Percentiles rank a stretch among this genome's conserved stretches.
Conservation (phyloP, 2,113 vertebrate species). For the Monarcha castaneiventris region DNA sequence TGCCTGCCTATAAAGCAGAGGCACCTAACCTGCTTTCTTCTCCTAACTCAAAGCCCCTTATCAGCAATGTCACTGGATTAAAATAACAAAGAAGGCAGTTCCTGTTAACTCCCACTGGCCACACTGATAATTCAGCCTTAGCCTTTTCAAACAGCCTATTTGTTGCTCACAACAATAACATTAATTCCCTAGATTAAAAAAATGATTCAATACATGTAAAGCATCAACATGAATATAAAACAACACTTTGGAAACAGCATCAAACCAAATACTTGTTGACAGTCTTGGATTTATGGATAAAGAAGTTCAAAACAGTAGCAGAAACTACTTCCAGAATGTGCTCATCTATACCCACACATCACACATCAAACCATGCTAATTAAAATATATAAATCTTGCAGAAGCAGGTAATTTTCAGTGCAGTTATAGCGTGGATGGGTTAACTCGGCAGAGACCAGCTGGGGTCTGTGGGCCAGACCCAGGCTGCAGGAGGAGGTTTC, state of each 20-base stretch:
- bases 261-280: neutral
- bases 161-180: neutral
- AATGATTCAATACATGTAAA: neutral
- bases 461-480: neutral
- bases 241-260: neutral
- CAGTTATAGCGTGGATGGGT: neutral
- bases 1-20: neutral
- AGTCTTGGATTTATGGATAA: neutral
- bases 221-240: neutral
- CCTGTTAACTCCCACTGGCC: neutral
- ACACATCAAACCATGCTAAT: neutral
- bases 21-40: neutral
- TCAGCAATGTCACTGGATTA: conserved; percentile 4
- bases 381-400: neutral
- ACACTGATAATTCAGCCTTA: neutral
- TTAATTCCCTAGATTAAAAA: neutral
- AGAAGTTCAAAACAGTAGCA: neutral
- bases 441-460: neutral
- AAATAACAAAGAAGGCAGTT: conserved; percentile 11
- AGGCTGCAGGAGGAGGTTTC: neutral
- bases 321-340: neutral
- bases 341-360: neutral
- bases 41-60: neutral
- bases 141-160: neutral
- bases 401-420: neutral